phyloP scores from a whole-genome alignment of 1,140 invertebrate genomes.

The Lethrus apterus region DNA sequence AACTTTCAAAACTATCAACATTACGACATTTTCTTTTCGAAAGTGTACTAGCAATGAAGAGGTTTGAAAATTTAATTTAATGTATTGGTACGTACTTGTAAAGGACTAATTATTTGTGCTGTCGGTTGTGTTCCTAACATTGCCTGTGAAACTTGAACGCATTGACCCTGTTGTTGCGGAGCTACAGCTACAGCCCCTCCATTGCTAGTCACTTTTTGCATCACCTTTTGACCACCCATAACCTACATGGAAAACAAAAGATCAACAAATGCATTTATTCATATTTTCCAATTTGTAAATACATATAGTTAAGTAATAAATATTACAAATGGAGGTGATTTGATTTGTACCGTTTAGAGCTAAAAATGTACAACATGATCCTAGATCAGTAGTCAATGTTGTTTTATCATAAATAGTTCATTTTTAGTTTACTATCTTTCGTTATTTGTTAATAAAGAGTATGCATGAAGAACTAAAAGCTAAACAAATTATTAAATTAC shows the following conservation, averaged over 20 bases:
- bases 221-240: slow-evolving; percentile 49
- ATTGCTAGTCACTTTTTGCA: slow-evolving; percentile 46
- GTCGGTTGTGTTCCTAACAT: slow-evolving; percentile 51
- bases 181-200: slow-evolving; percentile 39
- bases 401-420: too few relatives aligned
- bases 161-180: slow-evolving; percentile 48
- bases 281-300: not conserved
- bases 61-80: not conserved
- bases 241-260: slow-evolving; percentile 29
- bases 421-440: too few relatives aligned
- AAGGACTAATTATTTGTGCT: slow-evolving; percentile 56
- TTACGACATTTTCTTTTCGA: not conserved
- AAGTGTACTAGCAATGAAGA: slow-evolving; percentile 9
- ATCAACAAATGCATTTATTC: not conserved
- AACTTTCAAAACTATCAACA: slow-evolving; percentile 7
- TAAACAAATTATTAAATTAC: too few relatives aligned
- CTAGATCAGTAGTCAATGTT: too few relatives aligned
- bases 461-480: too few relatives aligned
- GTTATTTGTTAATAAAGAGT: too few relatives aligned
- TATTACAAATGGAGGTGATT: not conserved
- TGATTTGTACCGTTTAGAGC: too few relatives aligned
- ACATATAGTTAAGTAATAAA: not conserved
- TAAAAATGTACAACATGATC: too few relatives aligned
- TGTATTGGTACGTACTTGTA: slow-evolving; percentile 48
- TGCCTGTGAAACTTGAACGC: slow-evolving; percentile 59